Base-by-base conservation (phyloP, 2,797 vertebrate genomes). In the Schizopygopsis pylzovi region DNA sequence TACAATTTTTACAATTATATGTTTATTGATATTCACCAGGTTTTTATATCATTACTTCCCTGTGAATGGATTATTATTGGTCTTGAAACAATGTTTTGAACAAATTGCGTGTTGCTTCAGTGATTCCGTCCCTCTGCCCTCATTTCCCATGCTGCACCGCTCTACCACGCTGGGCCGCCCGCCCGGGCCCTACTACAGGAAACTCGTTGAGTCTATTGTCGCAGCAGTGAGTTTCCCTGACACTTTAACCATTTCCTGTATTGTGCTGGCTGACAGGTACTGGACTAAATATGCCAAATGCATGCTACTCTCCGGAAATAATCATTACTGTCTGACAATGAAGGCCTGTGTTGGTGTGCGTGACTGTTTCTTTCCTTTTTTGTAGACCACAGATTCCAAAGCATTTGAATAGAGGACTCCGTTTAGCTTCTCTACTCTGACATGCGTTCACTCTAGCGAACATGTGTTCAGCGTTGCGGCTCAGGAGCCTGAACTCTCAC, bases 151-250 rank as follows among this genome's bases (percentile, higher is more conserved):
- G 52, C 39, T 61, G 10, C 85, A 56, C 16, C 63, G 9, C 65
- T 81, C 43, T n/a, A 45, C 54, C 68, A 82, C n/a, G 18, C 28
- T 84, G 79, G 81, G 85, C 79, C 54, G 0, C 7, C 71, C 6
- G 73, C 12, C 49, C 88, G 13, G 80, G 25, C 28, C 79, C 18
- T 89, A 88, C 90, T 82, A 87, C 91, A 95, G 94, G 95, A 97
- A 96, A 94, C 94, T 80, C 93, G 90, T 95, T 94, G 89, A 92
- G 63, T 86, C 92, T 91, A 94, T 95, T 94, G 93, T 91, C 92
- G 91, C 85, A 85, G 89, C 91, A 93, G 91, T 86, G 88, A 52
- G 88, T 93, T 95, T 89, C 94, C 90, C 85, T 47, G 87, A 84
- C 90, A 89, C 92, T 91, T 92, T 89, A 94, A 92, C 85, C 41